Evolutionary conservation across 2,888 invertebrate genomes (phyloP).

Genomic region (Tetranychus truncatus): DNA sequence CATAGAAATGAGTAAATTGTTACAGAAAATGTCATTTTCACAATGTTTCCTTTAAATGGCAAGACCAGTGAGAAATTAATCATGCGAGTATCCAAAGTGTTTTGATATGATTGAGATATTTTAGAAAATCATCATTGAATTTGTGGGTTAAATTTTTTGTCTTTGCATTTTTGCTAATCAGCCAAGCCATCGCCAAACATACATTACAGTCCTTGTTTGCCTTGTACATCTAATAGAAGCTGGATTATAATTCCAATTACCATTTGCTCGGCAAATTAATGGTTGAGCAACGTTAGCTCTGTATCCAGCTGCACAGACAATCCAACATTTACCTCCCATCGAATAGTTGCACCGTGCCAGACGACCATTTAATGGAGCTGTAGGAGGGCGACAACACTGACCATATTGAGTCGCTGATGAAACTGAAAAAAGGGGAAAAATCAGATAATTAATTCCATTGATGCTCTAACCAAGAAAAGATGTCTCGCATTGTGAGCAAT

Average conservation of each 20-base stretch:
- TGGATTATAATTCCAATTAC: slow-evolving; percentile 10
- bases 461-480: neutral
- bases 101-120: no score
- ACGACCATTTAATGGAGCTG: neutral
- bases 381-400: neutral
- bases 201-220: neutral
- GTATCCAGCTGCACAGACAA: neutral
- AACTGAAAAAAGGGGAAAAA: neutral
- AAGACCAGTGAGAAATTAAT: no score
- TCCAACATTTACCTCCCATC: neutral
- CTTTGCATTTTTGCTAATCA: neutral
- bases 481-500: neutral
- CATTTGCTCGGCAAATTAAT: neutral
- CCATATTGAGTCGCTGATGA: neutral
- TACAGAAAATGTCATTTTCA: no score
- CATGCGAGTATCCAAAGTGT: no score
- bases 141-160: no score
- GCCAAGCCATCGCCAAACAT: neutral
- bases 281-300: neutral
- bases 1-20: no score
- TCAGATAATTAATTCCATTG: neutral
- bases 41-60: no score
- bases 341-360: neutral
- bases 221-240: neutral
- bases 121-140: no score